These are phyloP conservation scores for Ditula angustiorana DNA, from an alignment of 2,888 invertebrate species.

Conservation along the genomic window DNA sequence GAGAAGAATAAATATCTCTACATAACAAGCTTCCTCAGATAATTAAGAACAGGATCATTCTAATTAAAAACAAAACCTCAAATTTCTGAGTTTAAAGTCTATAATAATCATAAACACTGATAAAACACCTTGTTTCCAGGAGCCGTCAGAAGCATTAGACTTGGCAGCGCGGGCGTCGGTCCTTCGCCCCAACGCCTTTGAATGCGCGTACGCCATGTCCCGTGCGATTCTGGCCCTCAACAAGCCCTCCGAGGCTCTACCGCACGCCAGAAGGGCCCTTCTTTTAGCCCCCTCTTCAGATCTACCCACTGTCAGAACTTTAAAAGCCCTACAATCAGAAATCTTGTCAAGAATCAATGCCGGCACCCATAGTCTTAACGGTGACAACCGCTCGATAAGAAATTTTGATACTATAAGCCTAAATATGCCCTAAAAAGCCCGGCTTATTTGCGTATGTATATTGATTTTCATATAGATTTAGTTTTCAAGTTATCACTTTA, in stretches of 20 bases:
- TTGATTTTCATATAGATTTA: conserved; percentile 16
- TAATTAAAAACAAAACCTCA: too few relatives aligned
- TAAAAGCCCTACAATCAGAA: conserved; percentile 91
- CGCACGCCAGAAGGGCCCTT: conserved; percentile 93
- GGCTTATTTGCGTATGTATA: conserved; percentile 1
- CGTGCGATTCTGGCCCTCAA: conserved; percentile 93
- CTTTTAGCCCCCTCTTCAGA: conserved; percentile 90
- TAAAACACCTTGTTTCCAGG: conserved; percentile 79
- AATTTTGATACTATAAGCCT: conserved; percentile 82
- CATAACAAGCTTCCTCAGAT: too few relatives aligned
- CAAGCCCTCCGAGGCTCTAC: conserved; percentile 90
- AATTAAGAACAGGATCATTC: too few relatives aligned
- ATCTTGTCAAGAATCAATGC: conserved; percentile 83
- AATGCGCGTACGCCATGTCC: conserved; percentile 96
- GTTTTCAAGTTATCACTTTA: conserved; percentile 6
- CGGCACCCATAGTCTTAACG: conserved; percentile 71
- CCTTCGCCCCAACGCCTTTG: conserved; percentile 94
- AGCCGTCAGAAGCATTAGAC: conserved; percentile 94
- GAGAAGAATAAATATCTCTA: too few relatives aligned
- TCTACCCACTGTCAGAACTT: conserved; percentile 89
- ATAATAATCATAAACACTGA: too few relatives aligned
- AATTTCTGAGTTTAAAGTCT: too few relatives aligned
- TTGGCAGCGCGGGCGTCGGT: conserved; percentile 94
- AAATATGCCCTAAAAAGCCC: conserved; percentile 75
- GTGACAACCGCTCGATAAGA: conserved; percentile 72